Evolutionary conservation across 2,888 invertebrate species (phyloP).

Genomic region (Elegia similella): DNA sequence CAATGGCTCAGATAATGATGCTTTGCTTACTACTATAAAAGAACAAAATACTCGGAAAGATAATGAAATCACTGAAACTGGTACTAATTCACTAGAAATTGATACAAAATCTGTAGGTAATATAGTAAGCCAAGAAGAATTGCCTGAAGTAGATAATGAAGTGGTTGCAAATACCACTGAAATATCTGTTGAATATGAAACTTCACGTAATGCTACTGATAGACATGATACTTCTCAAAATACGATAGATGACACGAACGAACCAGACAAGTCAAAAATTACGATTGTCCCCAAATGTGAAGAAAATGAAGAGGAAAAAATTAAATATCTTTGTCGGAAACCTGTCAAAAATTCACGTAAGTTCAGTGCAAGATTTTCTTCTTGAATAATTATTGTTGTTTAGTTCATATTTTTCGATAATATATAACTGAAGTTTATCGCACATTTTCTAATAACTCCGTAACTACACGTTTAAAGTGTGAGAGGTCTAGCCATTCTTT

Average conservation of each 20-base stretch:
- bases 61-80: neutral
- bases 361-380: neutral
- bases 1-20: neutral
- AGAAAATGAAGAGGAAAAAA: neutral
- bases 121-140: neutral
- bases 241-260: neutral
- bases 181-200: neutral
- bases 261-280: too few relatives aligned
- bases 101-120: neutral
- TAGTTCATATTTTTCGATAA: too few relatives aligned
- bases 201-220: neutral
- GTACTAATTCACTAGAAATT: neutral
- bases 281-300: too few relatives aligned
- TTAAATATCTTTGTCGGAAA: neutral
- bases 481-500: too few relatives aligned
- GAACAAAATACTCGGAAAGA: neutral
- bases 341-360: neutral
- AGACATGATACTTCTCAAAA: neutral
- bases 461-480: too few relatives aligned
- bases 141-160: neutral
- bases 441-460: too few relatives aligned
- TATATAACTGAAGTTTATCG: too few relatives aligned
- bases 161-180: neutral
- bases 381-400: too few relatives aligned
- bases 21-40: neutral